Conservation (phyloP, 2,113 vertebrate species). For the Rhabdomys dilectus region DNA sequence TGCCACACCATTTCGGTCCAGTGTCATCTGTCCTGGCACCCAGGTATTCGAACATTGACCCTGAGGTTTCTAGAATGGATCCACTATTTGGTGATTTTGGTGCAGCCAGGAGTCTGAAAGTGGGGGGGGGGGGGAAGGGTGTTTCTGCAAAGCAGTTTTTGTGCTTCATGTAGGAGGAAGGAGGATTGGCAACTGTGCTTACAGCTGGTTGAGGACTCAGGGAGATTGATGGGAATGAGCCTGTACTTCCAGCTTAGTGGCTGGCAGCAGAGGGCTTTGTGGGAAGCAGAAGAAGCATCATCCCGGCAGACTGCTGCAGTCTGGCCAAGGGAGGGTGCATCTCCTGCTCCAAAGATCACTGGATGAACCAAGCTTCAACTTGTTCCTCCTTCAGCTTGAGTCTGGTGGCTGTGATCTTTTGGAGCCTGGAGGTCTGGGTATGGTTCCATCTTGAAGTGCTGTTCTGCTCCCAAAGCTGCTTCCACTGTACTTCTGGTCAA, state of each 20-base stretch:
- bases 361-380: not conserved
- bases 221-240: not conserved
- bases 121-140: not conserved
- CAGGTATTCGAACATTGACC: not conserved
- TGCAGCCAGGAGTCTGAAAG: not conserved
- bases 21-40: not conserved
- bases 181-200: not conserved
- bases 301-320: not conserved
- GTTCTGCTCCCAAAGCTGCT: not conserved
- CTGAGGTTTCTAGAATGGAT: not conserved
- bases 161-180: not conserved
- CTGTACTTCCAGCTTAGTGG: not conserved
- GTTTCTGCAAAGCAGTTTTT: too few relatives aligned
- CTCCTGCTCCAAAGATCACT: not conserved
- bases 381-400: not conserved
- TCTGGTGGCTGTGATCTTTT: not conserved
- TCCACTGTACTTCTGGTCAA: not conserved
- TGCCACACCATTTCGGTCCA: not conserved
- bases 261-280: not conserved
- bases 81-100: too few relatives aligned
- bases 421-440: accelerated
- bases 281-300: too few relatives aligned
- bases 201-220: not conserved
- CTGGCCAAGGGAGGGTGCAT: not conserved
- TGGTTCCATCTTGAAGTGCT: not conserved